Evolutionary conservation across 2,888 invertebrate species (phyloP).

Genomic region (Pyrrhopygopsis socrates): DNA sequence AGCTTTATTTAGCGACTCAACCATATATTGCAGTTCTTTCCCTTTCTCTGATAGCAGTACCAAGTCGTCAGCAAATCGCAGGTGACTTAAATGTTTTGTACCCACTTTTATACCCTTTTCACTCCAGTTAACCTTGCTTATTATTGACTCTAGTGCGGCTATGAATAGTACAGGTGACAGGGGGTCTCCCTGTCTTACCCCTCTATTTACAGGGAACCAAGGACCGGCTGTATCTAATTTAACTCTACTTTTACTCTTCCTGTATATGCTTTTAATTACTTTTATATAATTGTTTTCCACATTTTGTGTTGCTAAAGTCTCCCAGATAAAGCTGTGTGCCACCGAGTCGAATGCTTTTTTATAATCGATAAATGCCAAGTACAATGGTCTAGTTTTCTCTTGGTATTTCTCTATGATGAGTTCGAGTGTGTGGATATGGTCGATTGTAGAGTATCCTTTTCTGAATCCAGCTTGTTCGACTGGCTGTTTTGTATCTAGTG

Average conservation of each 20-base stretch:
- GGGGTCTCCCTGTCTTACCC: not conserved
- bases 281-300: not conserved
- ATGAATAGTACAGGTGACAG: not conserved
- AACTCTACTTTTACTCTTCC: not conserved
- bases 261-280: not conserved
- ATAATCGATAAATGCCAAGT: too few species aligned
- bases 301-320: too few species aligned
- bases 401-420: too few species aligned
- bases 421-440: slow-evolving; percentile 55
- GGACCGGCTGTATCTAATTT: not conserved
- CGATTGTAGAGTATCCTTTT: slow-evolving; percentile 51
- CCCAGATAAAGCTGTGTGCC: too few species aligned
- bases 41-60: too few species aligned
- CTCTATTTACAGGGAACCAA: not conserved
- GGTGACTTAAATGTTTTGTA: not conserved
- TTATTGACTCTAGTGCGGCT: not conserved
- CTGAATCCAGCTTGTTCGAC: slow-evolving; percentile 63
- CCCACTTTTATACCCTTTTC: not conserved
- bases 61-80: too few species aligned
- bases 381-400: too few species aligned
- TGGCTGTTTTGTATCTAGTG: slow-evolving; percentile 39
- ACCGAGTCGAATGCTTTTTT: too few species aligned
- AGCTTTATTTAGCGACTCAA: slow-evolving; percentile 49
- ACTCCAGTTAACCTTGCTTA: not conserved
- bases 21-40: too few species aligned